phyloP scores from a whole-genome alignment of 2,113 vertebrate genomes.

The Toxotes chatareus region DNA sequence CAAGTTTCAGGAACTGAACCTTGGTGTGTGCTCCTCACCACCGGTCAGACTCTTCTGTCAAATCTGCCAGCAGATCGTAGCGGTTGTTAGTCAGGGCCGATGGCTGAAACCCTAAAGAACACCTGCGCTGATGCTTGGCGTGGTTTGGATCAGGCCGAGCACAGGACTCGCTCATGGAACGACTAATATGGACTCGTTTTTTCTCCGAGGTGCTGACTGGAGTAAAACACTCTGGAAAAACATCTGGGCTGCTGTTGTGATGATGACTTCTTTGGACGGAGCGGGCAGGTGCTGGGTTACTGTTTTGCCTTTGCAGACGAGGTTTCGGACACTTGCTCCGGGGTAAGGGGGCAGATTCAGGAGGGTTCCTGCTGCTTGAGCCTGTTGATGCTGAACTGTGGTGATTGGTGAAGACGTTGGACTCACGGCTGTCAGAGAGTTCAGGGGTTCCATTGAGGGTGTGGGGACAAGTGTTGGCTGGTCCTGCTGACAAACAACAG shows the following conservation, averaged over 20 bases:
- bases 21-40: not conserved
- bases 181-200: accelerated
- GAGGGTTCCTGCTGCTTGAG: not conserved
- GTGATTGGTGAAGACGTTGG: not conserved
- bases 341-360: not conserved
- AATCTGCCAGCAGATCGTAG: accelerated
- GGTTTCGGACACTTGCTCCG: not conserved
- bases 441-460: accelerated
- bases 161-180: accelerated
- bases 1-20: not conserved
- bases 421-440: accelerated
- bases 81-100: not conserved
- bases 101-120: accelerated
- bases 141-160: accelerated
- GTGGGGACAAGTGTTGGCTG: not conserved
- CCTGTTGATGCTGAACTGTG: not conserved
- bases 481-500: not conserved
- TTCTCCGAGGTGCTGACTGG: not conserved
- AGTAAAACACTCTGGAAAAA: accelerated
- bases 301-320: not conserved
- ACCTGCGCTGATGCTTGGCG: accelerated
- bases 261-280: not conserved
- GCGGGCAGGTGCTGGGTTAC: accelerated
- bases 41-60: not conserved
- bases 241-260: constrained; percentile 5